Conservation (phyloP, 2,113 vertebrate species). For the Morone saxatilis region DNA sequence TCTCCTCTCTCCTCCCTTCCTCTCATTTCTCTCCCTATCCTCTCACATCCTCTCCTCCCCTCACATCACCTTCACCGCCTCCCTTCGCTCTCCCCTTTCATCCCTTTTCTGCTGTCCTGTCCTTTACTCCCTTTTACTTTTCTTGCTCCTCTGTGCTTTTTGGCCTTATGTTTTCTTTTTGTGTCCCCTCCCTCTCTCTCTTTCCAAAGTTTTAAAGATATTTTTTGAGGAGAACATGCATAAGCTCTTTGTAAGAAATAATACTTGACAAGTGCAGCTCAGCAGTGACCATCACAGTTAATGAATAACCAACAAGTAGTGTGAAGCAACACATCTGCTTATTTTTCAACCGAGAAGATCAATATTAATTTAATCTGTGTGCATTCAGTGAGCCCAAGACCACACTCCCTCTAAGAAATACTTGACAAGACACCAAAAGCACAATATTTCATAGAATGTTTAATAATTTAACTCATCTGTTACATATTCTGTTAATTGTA, state of each 20-base stretch:
- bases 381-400: not conserved
- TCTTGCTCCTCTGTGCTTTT: not conserved
- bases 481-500: not conserved
- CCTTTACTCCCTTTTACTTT: not conserved
- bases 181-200: not conserved
- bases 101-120: not conserved
- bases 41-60: constrained; percentile 15
- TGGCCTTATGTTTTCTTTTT: not conserved
- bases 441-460: not conserved
- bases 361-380: not conserved
- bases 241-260: not conserved
- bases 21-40: constrained; percentile 22
- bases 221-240: not conserved
- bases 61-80: constrained; percentile 30
- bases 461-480: not conserved
- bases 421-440: not conserved
- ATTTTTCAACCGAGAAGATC: constrained; percentile 13
- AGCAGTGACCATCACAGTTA: not conserved
- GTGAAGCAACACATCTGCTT: not conserved
- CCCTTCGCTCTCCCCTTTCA: constrained; percentile 5
- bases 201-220: not conserved
- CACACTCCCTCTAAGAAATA: not conserved
- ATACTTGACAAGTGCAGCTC: not conserved
- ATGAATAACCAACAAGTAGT: not conserved
- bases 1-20: constrained; percentile 23